A percentile compares a stretch with the other conserved stretches of the same genome.
Conservation (phyloP, 2,888 invertebrate species). For the Meteorus colon region DNA sequence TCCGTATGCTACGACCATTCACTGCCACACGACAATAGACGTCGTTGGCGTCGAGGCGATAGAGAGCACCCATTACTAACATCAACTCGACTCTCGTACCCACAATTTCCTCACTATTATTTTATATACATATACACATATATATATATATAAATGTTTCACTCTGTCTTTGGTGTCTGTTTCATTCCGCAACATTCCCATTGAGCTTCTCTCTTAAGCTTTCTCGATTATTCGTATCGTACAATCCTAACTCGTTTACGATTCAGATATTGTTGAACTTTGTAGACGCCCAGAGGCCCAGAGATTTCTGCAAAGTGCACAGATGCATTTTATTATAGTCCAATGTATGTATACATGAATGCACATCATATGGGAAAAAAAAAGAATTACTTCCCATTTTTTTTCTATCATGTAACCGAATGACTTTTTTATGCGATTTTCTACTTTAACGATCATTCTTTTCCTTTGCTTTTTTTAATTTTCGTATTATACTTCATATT, state of each 20-base stretch:
- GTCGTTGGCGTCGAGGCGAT: conserved; percentile 3
- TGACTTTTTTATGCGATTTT: neutral
- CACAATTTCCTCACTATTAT: conserved; percentile 34
- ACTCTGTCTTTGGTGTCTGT: conserved; percentile 4
- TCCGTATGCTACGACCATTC: conserved; percentile 23
- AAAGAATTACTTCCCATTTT: neutral
- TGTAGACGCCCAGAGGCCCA: neutral
- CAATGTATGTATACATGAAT: neutral
- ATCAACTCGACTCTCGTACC: conserved; percentile 20
- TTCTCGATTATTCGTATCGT: conserved; percentile 42
- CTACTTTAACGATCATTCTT: neutral
- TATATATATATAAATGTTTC: neutral
- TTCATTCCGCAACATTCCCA: conserved; percentile 28
- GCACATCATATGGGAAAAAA: too few relatives aligned
- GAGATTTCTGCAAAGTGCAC: neutral
- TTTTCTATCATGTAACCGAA: conserved; percentile 1
- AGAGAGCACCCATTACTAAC: conserved; percentile 16
- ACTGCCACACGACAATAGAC: conserved; percentile 17
- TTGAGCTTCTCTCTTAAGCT: conserved; percentile 13
- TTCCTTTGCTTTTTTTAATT: neutral
- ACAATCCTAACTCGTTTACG: conserved; percentile 26
- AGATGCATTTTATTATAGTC: neutral
- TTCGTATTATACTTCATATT: neutral
- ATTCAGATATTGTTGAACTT: conserved; percentile 25
- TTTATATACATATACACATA: neutral